Conservation (phyloP, 2,888 invertebrate species). For the Noctua fimbriata region DNA sequence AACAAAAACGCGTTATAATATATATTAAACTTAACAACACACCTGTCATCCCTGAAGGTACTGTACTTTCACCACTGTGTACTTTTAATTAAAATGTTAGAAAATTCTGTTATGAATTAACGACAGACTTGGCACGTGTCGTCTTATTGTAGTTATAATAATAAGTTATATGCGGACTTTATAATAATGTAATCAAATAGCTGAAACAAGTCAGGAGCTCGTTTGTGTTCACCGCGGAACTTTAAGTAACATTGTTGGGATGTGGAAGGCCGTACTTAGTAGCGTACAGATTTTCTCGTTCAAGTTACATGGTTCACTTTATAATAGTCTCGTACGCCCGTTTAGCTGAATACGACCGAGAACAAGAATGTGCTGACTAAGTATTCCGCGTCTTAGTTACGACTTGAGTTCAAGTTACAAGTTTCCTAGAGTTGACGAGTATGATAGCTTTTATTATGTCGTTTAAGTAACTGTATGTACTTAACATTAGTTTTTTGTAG, state of each 20-base stretch:
- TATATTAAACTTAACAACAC: slow-evolving; percentile 2
- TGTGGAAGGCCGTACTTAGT: slow-evolving; percentile 63
- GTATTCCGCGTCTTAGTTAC: slow-evolving; percentile 72
- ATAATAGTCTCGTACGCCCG: slow-evolving; percentile 71
- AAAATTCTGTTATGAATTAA: not conserved
- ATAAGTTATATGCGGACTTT: not conserved
- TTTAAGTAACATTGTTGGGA: slow-evolving; percentile 66
- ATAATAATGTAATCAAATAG: slow-evolving; percentile 20
- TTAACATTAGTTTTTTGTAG: not conserved
- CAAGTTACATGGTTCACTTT: slow-evolving; percentile 76
- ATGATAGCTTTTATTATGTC: slow-evolving; percentile 60
- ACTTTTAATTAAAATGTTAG: slow-evolving; percentile 47
- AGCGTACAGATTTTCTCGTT: slow-evolving; percentile 71
- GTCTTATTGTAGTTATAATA: not conserved
- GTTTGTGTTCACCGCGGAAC: slow-evolving; percentile 70
- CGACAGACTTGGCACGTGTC: not conserved
- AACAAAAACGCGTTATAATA: slow-evolving; percentile 45
- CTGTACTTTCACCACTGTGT: no score
- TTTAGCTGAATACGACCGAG: slow-evolving; percentile 69
- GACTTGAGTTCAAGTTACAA: slow-evolving; percentile 63
- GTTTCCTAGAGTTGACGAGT: slow-evolving; percentile 65
- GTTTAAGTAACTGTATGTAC: slow-evolving; percentile 29
- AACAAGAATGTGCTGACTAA: slow-evolving; percentile 73
- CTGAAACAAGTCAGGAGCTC: slow-evolving; percentile 47
- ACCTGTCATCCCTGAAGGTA: not conserved